Percentiles rank a stretch among this genome's conserved stretches.
phyloP scores from a whole-genome alignment of 2,113 vertebrate species.

The Thamnaconus septentrionalis region DNA sequence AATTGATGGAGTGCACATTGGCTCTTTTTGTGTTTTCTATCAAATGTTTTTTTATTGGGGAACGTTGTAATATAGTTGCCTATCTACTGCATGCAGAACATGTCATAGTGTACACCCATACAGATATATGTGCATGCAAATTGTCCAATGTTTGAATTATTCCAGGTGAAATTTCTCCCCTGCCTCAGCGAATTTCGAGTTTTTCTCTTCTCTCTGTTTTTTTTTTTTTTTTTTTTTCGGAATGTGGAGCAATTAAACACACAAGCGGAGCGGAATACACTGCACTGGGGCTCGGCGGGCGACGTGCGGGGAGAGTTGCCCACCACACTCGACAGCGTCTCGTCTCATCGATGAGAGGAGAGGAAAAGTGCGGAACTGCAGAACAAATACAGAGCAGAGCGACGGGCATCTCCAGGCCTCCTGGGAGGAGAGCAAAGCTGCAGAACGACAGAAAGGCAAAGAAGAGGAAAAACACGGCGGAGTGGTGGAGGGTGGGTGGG shows the following conservation, averaged over 20 bases:
- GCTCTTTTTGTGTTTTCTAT: too few species aligned
- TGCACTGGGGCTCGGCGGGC: constrained; percentile 22
- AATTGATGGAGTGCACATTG: too few species aligned
- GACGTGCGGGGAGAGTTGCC: constrained; percentile 15
- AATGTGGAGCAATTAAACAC: constrained; percentile 59
- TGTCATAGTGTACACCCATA: too few species aligned
- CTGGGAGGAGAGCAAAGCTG: constrained; percentile 15
- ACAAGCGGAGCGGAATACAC: constrained; percentile 33
- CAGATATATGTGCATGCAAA: too few species aligned
- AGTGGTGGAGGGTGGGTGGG: too few species aligned
- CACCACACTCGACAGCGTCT: constrained; percentile 3
- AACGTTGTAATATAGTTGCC: too few species aligned
- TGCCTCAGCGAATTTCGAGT: too few species aligned
- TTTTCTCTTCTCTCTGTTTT: too few species aligned
- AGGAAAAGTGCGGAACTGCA: constrained; percentile 31
- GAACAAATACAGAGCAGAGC: constrained; percentile 41
- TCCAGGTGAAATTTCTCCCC: too few species aligned
- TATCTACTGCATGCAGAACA: too few species aligned
- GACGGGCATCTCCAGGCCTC: constrained; percentile 10
- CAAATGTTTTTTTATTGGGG: too few species aligned
- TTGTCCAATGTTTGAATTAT: too few species aligned
- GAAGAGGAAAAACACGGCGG: constrained; percentile 4
- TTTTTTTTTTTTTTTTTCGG: constrained; percentile 11
- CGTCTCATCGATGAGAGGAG: not conserved
- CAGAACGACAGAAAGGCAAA: constrained; percentile 17